Conservation (phyloP, 1,140 invertebrate genomes). For the Drosophila chauvacae region DNA sequence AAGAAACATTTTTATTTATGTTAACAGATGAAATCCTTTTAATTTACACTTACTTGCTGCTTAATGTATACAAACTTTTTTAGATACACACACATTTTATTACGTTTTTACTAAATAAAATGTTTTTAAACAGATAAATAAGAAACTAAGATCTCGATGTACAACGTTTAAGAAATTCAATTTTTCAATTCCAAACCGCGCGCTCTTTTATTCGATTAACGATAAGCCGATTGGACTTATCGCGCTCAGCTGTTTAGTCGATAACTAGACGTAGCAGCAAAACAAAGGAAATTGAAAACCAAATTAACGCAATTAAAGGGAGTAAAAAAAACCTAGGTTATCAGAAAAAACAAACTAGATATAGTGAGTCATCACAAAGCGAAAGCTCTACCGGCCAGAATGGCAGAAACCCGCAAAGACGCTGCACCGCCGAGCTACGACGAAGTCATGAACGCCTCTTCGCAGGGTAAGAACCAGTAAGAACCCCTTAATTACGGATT, state of each 20-base stretch:
- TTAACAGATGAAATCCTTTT: no score
- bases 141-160: not conserved
- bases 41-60: not conserved
- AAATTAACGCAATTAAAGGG: conserved; percentile 32
- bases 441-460: conserved; percentile 62
- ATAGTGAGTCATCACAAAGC: conserved; percentile 40
- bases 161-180: no score
- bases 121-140: not conserved
- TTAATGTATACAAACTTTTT: not conserved
- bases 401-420: conserved; percentile 50
- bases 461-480: conserved; percentile 16
- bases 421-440: conserved; percentile 66
- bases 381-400: conserved; percentile 24
- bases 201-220: not conserved
- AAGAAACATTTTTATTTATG: not conserved
- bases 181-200: not conserved
- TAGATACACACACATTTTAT: not conserved
- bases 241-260: conserved; percentile 11
- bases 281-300: conserved; percentile 26
- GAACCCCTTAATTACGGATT: not conserved
- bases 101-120: not conserved
- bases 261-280: conserved; percentile 12
- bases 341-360: conserved; percentile 5
- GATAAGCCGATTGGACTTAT: conserved; percentile 9
- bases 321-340: conserved; percentile 23